Base-by-base conservation (phyloP, 2,888 invertebrate species). In the Xanthostigma xanthostigma region DNA sequence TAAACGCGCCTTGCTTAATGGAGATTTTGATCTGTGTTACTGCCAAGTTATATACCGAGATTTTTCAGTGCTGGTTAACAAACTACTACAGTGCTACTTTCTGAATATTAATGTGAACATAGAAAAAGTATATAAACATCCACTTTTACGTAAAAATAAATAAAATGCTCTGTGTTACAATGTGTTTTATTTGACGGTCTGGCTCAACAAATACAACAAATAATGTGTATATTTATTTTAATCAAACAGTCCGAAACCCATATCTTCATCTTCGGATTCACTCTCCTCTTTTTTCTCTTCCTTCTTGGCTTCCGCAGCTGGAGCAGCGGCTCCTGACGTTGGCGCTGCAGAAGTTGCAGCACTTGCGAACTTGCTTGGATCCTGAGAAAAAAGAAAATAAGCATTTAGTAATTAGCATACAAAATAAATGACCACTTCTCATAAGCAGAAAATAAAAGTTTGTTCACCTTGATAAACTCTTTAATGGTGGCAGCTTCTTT, bases 171-270 rank as follows among this genome's bases (percentile, higher is more conserved):
- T 27, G 3, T 27, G 27, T 27, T 6, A 27, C 3, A 27, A 27
- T 27, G 27, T 27, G 27, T 27, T 27, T 27, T 27, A 27, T 27
- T 27, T 50, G 61, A 62, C 60, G 55, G 63, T 63, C 64, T 59
- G 62, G 58, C 58, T 59, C 12, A 47, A 41, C 48, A 50, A 52
- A 53, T 54, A 49, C 45, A 55, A 50, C 51, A 51, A 48, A 45
- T 44, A 50, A 50, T 49, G 14, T 43, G 46, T 44, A 45, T 44
- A 46, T 48, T 50, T 17, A 46, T 47, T 56, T 77, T 87, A 90
- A 69, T 89, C 90, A 64, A 90, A 91, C 27, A 91, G 82, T 69
- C 94, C 95, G 70, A 97, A 93, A 69, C 96, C 96, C 94, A 97
- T 94, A 69, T 95, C 96, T 60, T 95, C 95, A 61, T 85, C 85